phyloP scores from a whole-genome alignment of 2,797 vertebrate genomes.

The Enteromius thamalakanensis region DNA sequence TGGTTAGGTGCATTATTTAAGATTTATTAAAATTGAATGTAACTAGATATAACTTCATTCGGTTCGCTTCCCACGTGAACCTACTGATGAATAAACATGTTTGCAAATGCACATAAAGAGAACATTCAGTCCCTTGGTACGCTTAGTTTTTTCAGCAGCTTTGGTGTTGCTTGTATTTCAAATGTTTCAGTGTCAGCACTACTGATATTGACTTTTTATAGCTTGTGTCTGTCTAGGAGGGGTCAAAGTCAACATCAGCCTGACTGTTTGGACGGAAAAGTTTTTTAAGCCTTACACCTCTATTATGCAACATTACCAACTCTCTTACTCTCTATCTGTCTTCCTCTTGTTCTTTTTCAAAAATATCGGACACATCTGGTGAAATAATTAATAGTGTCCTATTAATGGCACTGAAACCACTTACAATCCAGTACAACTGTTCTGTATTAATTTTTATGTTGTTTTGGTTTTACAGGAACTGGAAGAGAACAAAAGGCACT shows the following conservation, averaged over 20 bases:
- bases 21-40: neutral
- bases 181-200: slow-evolving; percentile 24
- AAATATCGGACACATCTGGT: neutral
- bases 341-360: neutral
- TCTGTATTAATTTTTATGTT: neutral
- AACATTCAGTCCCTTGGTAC: slow-evolving; percentile 13
- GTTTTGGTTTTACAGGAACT: neutral
- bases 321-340: neutral
- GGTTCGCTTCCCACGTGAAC: neutral
- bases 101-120: slow-evolving; percentile 12
- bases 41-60: slow-evolving; percentile 1
- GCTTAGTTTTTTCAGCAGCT: neutral
- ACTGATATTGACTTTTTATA: slow-evolving; percentile 37
- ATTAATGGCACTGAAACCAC: neutral
- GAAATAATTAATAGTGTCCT: neutral
- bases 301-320: slow-evolving; percentile 35
- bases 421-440: neutral
- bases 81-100: slow-evolving; percentile 1
- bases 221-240: slow-evolving; percentile 18
- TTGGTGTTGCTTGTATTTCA: slow-evolving; percentile 11
- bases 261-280: slow-evolving; percentile 4
- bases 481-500: neutral
- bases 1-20: neutral
- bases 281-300: slow-evolving; percentile 20
- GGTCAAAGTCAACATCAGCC: slow-evolving; percentile 9